Evolutionary conservation across 2,113 vertebrate genomes (phyloP).

Genomic region (Corvus cornix): DNA sequence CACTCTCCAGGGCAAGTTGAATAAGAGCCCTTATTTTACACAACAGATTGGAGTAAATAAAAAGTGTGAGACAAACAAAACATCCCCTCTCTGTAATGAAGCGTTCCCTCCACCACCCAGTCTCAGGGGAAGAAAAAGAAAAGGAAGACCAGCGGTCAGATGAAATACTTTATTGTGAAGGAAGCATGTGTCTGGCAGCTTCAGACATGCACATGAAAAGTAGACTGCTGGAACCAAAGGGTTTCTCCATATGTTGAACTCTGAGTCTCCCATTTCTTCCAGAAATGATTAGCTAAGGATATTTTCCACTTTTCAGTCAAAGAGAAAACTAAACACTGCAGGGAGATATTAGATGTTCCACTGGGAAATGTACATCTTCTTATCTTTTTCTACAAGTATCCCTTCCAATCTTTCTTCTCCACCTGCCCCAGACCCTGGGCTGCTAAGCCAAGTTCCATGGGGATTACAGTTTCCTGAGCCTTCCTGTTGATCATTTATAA

Average conservation of each 20-base stretch:
- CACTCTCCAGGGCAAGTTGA: neutral
- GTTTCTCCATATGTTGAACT: slow-evolving; percentile 52
- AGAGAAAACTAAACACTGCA: neutral
- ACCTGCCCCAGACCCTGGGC: neutral
- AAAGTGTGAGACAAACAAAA: slow-evolving; percentile 12
- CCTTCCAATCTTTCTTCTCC: neutral
- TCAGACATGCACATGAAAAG: slow-evolving; percentile 43
- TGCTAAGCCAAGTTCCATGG: neutral
- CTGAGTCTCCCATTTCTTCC: slow-evolving; percentile 35
- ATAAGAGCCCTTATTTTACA: neutral
- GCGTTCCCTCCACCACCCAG: neutral
- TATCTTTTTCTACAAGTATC: neutral
- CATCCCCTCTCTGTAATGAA: neutral
- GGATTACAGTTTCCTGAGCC: neutral
- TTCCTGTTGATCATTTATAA: slow-evolving; percentile 25
- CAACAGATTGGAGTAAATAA: slow-evolving; percentile 25
- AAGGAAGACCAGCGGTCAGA: slow-evolving; percentile 44
- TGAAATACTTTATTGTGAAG: slow-evolving; percentile 43
- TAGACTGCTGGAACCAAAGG: slow-evolving; percentile 46
- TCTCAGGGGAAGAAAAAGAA: slow-evolving; percentile 10
- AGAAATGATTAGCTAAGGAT: slow-evolving; percentile 63
- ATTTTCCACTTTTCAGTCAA: slow-evolving; percentile 61
- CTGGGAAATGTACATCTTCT: slow-evolving; percentile 30
- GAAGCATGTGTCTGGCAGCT: slow-evolving; percentile 63
- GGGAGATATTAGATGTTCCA: neutral